Evolutionary conservation across 2,797 vertebrate genomes (phyloP).

Genomic region (Geotrypetes seraphini): DNA sequence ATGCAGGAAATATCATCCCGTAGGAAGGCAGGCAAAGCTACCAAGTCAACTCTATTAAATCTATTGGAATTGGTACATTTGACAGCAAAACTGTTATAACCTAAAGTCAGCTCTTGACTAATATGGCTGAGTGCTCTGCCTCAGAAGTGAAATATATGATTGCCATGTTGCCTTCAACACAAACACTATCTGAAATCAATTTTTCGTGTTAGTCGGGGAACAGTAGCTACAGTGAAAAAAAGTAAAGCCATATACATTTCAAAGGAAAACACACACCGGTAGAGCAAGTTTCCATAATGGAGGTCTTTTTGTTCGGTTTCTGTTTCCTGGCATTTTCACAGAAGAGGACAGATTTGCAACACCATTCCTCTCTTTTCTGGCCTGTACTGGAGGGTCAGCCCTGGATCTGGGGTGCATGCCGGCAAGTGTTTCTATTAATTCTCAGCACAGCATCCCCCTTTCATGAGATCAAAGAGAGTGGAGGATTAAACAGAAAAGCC

Average conservation of each 20-base stretch:
- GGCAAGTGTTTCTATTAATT: too few species aligned
- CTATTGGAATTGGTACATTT: conserved; percentile 40
- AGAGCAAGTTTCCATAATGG: too few species aligned
- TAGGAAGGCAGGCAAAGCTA: conserved; percentile 16
- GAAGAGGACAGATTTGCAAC: too few species aligned
- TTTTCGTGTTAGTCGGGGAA: conserved; percentile 8
- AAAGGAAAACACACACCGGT: too few species aligned
- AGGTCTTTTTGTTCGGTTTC: too few species aligned
- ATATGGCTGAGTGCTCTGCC: conserved; percentile 29
- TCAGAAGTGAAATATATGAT: conserved; percentile 25
- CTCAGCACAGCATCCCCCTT: too few species aligned
- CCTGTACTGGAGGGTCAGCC: too few species aligned
- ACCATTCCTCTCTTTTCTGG: too few species aligned
- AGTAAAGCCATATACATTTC: conserved; percentile 12
- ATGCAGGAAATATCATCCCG: conserved; percentile 31
- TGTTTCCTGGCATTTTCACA: too few species aligned
- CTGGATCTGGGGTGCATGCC: too few species aligned
- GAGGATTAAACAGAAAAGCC: too few species aligned
- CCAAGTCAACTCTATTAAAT: conserved; percentile 47
- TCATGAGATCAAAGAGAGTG: too few species aligned
- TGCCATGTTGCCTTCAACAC: conserved; percentile 14
- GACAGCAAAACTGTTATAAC: conserved; percentile 36
- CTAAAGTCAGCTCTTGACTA: conserved; percentile 31
- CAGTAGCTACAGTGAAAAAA: neutral
- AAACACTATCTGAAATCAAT: conserved; percentile 23